Percentiles rank a stretch among this genome's conserved stretches.
Evolutionary conservation across 1,140 invertebrate genomes (phyloP).

Genomic region (Argopecten irradians): DNA sequence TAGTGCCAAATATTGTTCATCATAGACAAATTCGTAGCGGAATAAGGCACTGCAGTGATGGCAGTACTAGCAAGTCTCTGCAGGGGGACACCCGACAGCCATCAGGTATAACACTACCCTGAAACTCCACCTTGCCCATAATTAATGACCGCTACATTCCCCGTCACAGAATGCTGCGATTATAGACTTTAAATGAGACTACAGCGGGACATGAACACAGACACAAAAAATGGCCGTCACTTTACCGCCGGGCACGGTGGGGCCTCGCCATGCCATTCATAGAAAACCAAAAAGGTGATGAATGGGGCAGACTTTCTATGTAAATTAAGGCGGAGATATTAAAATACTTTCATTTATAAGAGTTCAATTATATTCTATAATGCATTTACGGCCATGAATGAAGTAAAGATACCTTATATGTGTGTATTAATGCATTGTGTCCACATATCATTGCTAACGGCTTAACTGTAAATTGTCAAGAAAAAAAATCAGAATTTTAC

Average conservation of each 20-base stretch:
- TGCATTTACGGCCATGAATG: neutral
- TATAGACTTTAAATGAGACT: conserved; percentile 3
- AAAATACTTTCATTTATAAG: conserved; percentile 23
- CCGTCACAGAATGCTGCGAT: conserved; percentile 2
- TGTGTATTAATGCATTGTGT: conserved; percentile 18
- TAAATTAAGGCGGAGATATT: conserved; percentile 17
- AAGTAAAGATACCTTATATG: neutral
- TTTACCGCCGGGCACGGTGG: neutral
- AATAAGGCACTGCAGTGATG: neutral
- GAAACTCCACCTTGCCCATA: neutral
- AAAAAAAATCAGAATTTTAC: neutral
- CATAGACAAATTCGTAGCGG: neutral
- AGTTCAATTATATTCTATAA: conserved; percentile 13
- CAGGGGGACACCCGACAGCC: neutral
- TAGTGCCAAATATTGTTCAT: neutral
- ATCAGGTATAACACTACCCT: neutral
- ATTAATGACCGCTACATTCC: neutral
- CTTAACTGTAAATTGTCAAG: neutral
- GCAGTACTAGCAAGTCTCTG: neutral
- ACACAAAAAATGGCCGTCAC: conserved; percentile 7
- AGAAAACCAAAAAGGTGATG: neutral
- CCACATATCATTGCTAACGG: neutral
- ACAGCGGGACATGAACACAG: neutral
- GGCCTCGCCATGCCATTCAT: neutral
- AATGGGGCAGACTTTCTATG: neutral